These are phyloP conservation scores for Pyralis farinalis DNA, from an alignment of 2,888 invertebrate genomes.

Conservation along the genomic window DNA sequence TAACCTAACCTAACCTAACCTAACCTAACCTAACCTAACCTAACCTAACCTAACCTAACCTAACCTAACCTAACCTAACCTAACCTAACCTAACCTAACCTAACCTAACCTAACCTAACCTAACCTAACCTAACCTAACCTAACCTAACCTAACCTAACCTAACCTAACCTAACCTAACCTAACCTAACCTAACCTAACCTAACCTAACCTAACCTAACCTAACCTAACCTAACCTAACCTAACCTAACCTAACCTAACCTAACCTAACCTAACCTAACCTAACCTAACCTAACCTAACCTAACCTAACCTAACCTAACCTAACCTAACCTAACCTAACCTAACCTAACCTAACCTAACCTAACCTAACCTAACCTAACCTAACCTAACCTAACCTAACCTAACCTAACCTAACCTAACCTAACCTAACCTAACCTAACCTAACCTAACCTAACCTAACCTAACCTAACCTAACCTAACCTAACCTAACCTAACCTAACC, in stretches of 20 bases:
- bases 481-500: constrained; percentile 7
- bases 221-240: constrained; percentile 3
- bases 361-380: constrained; percentile 4
- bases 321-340: constrained; percentile 4
- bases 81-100: constrained; percentile 15
- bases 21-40: constrained; percentile 16
- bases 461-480: constrained; percentile 7
- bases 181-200: constrained; percentile 14
- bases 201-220: constrained; percentile 16
- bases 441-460: constrained; percentile 5
- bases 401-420: constrained; percentile 4
- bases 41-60: constrained; percentile 14
- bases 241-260: constrained; percentile 4
- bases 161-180: constrained; percentile 15
- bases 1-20: constrained; percentile 14
- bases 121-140: constrained; percentile 13
- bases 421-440: constrained; percentile 4
- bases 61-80: constrained; percentile 14
- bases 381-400: constrained; percentile 4
- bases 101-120: constrained; percentile 14
- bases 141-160: constrained; percentile 14
- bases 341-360: constrained; percentile 4
- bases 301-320: constrained; percentile 4
- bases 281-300: constrained; percentile 4
- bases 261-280: constrained; percentile 4